These are phyloP conservation scores for Manis crassicaudata DNA, from an alignment of 2,797 vertebrate species.

Conservation along the genomic window DNA sequence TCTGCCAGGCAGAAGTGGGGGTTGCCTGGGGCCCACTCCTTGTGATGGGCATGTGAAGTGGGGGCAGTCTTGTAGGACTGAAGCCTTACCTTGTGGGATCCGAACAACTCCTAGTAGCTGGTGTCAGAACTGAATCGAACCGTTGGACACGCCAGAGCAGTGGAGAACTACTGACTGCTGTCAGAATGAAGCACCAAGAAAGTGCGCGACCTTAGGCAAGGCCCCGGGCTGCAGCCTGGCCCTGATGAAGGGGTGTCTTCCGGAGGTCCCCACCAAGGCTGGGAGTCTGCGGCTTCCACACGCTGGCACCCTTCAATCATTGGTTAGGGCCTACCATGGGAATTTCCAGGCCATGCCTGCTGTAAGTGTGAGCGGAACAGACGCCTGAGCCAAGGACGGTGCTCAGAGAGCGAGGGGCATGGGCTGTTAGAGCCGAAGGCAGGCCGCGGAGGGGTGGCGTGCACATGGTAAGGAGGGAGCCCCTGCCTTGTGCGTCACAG, in stretches of 20 bases:
- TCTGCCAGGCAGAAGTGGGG: background rate
- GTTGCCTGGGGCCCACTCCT: background rate
- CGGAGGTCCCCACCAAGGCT: background rate
- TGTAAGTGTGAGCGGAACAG: background rate
- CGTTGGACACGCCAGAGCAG: background rate
- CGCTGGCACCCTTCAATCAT: background rate
- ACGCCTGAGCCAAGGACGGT: background rate
- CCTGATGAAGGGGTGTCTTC: background rate
- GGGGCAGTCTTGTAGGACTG: background rate
- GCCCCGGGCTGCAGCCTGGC: background rate
- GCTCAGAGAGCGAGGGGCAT: background rate
- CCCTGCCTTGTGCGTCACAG: background rate
- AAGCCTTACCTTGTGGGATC: background rate
- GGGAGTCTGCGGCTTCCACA: background rate
- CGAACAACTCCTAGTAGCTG: accelerated
- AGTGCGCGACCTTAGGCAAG: background rate
- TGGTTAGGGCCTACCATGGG: background rate
- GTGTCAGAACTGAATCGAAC: background rate
- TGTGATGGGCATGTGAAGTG: background rate
- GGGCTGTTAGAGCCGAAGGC: background rate
- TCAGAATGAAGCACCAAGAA: background rate
- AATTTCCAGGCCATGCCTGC: background rate
- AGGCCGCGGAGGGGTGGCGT: background rate
- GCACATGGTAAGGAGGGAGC: background rate
- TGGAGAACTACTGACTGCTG: background rate